Conservation (phyloP, 2,797 vertebrate genomes). For the Betta splendens region DNA sequence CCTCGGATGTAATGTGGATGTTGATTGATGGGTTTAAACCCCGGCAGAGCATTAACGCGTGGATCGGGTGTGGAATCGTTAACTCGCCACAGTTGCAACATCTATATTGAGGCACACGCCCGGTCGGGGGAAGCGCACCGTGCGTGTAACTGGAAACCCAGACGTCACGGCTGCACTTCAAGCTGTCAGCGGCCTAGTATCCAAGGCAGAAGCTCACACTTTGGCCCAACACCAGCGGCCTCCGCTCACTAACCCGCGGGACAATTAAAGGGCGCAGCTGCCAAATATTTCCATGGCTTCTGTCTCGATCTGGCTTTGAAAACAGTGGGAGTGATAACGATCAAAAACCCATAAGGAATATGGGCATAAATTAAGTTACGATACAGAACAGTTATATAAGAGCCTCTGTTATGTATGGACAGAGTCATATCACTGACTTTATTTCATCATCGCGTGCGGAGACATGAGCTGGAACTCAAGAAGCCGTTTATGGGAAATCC, state of each 20-base stretch:
- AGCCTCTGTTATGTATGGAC: not conserved
- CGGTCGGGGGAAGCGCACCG: constrained; percentile 54
- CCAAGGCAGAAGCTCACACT: constrained; percentile 48
- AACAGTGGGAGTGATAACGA: not conserved
- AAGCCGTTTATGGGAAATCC: not conserved
- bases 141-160: constrained; percentile 76
- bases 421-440: constrained; percentile 2
- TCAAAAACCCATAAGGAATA: not conserved
- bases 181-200: constrained; percentile 72
- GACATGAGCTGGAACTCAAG: not conserved
- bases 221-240: constrained; percentile 43
- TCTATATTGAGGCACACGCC: constrained; percentile 65
- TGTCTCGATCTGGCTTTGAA: constrained; percentile 10
- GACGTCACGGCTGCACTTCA: constrained; percentile 76
- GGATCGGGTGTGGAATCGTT: constrained; percentile 20
- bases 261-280: constrained; percentile 42
- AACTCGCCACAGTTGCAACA: constrained; percentile 22
- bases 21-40: constrained; percentile 14
- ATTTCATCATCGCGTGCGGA: not conserved
- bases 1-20: not conserved
- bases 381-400: not conserved
- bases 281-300: constrained; percentile 35
- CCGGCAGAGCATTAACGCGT: constrained; percentile 13
- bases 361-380: not conserved
- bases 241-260: constrained; percentile 45